phyloP scores from a whole-genome alignment of 1,140 invertebrate genomes.

The Campodea augens region DNA sequence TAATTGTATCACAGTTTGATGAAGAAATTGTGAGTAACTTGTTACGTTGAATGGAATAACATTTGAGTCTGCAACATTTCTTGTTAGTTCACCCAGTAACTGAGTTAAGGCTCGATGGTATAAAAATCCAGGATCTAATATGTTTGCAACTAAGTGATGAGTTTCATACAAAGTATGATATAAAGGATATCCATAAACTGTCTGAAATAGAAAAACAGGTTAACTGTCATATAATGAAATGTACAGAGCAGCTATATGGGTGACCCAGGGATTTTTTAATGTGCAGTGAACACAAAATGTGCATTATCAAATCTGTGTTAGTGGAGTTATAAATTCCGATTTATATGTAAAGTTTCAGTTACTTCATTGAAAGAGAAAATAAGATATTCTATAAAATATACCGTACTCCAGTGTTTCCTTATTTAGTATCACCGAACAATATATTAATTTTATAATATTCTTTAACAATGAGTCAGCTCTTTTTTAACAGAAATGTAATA shows the following conservation, averaged over 20 bases:
- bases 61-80: not conserved
- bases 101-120: slow-evolving; percentile 12
- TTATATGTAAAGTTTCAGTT: not conserved
- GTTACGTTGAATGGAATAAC: not conserved
- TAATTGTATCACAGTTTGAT: not conserved
- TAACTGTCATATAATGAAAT: not conserved
- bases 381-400: not conserved
- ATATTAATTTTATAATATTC: no score
- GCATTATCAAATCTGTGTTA: not conserved
- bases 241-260: not conserved
- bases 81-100: slow-evolving; percentile 14
- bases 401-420: no score
- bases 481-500: no score
- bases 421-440: no score
- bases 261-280: no score
- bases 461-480: no score
- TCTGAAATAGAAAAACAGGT: not conserved
- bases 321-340: not conserved
- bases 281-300: not conserved
- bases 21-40: not conserved
- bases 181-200: slow-evolving; percentile 6
- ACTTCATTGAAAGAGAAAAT: not conserved
- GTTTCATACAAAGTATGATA: slow-evolving; percentile 16
- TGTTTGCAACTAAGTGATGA: slow-evolving; percentile 11
- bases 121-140: slow-evolving; percentile 12